A percentile compares a stretch with the other conserved stretches of the same genome.
These are phyloP conservation scores for Gryon sp. DNA, from an alignment of 1,140 invertebrate genomes.

Conservation along the genomic window DNA sequence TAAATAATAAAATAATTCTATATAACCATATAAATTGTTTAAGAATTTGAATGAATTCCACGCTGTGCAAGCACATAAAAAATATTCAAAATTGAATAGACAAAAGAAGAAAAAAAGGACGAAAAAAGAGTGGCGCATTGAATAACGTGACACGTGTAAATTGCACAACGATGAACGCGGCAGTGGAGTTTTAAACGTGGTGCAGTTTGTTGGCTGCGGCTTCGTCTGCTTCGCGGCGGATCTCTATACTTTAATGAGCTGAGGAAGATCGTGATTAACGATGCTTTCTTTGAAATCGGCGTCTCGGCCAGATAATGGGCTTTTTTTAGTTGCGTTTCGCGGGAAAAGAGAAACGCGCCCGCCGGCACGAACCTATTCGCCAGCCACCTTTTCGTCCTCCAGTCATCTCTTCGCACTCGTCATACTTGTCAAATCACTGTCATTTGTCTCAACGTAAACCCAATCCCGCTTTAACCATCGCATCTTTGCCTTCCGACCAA, in stretches of 20 bases:
- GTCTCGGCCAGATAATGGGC: slow-evolving; percentile 34
- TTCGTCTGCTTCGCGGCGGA: slow-evolving; percentile 15
- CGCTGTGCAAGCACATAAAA: no score
- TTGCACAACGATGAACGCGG: no score
- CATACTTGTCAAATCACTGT: slow-evolving; percentile 65
- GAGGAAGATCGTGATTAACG: slow-evolving; percentile 52
- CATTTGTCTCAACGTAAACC: no score
- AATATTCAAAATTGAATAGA: no score
- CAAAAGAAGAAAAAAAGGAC: no score
- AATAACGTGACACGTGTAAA: slow-evolving; percentile 21
- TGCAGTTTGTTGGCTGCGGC: slow-evolving; percentile 42
- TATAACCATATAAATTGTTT: no score
- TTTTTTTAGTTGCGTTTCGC: slow-evolving; percentile 32
- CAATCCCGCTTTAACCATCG: no score
- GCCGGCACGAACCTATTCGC: slow-evolving; percentile 45
- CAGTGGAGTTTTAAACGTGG: no score
- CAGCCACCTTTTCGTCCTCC: slow-evolving; percentile 29
- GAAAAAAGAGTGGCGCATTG: no score
- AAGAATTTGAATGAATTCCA: no score
- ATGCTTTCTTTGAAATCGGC: slow-evolving; percentile 49
- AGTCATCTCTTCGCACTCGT: slow-evolving; percentile 20
- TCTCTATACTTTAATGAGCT: slow-evolving; percentile 48
- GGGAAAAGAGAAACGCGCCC: slow-evolving; percentile 43
- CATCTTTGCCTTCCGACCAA: no score
- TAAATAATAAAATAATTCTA: no score